Conservation (phyloP, 2,888 invertebrate species). For the Drosophila suboccidentalis region DNA sequence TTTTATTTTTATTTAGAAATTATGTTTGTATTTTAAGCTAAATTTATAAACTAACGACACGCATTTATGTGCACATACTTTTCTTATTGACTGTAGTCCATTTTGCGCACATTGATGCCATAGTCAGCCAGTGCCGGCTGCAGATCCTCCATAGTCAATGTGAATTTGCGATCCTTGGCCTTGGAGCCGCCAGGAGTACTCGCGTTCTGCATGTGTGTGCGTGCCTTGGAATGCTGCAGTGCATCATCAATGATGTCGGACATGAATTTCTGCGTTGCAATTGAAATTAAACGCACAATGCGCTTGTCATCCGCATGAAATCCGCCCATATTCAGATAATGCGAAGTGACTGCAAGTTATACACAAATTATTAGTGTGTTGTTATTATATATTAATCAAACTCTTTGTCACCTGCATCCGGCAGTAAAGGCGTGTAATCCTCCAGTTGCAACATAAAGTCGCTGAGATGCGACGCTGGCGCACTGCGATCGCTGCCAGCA, state of each 20-base stretch:
- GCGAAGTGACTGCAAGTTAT: slow-evolving; percentile 51
- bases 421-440: slow-evolving; percentile 95
- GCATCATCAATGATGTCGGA: slow-evolving; percentile 99
- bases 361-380: neutral
- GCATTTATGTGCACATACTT: too few relatives aligned
- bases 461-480: slow-evolving; percentile 65
- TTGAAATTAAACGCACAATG: slow-evolving; percentile 94
- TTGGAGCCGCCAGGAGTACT: slow-evolving; percentile 60
- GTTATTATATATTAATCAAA: neutral
- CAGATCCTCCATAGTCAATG: slow-evolving; percentile 97
- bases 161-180: slow-evolving; percentile 91
- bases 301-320: slow-evolving; percentile 97
- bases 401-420: slow-evolving; percentile 89
- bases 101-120: slow-evolving; percentile 96
- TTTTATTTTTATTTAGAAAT: too few relatives aligned
- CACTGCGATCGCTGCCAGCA: slow-evolving; percentile 40
- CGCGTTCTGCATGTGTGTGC: slow-evolving; percentile 86
- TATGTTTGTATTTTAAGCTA: neutral
- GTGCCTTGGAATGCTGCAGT: slow-evolving; percentile 97
- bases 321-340: slow-evolving; percentile 88
- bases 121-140: slow-evolving; percentile 97
- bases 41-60: neutral
- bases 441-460: slow-evolving; percentile 86
- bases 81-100: slow-evolving; percentile 67
- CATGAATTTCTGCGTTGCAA: slow-evolving; percentile 98